phyloP scores from a whole-genome alignment of 2,888 invertebrate species.

The Smittia sp. region DNA sequence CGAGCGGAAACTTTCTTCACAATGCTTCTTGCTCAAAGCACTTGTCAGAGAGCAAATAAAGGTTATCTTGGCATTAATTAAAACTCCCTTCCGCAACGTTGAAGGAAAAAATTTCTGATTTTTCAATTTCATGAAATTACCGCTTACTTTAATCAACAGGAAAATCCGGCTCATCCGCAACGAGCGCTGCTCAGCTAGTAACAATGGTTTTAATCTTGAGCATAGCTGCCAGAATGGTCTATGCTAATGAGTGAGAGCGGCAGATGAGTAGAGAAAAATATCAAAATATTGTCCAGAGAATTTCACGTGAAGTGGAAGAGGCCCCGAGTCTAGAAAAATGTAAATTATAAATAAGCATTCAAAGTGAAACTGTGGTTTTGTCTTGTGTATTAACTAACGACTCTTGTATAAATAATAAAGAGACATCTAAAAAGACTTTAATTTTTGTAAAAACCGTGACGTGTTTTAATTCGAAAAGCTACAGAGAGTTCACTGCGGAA shows the following conservation, averaged over 20 bases:
- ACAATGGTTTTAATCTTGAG: conserved; percentile 13
- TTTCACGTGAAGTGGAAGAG: too few species aligned
- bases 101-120: background rate
- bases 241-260: conserved; percentile 14
- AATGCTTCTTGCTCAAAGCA: too few species aligned
- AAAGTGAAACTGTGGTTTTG: conserved; percentile 40
- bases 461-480: background rate
- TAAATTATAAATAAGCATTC: conserved; percentile 38
- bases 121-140: background rate
- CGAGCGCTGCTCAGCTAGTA: background rate
- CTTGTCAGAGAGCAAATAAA: background rate
- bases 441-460: conserved; percentile 31
- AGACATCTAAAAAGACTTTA: conserved; percentile 33
- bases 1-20: too few species aligned
- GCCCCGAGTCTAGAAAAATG: conserved; percentile 14
- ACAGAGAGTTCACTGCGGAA: background rate
- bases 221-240: conserved; percentile 10
- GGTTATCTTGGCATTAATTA: background rate
- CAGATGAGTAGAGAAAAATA: background rate
- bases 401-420: conserved; percentile 35
- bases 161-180: conserved; percentile 28
- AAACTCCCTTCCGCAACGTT: background rate
- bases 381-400: conserved; percentile 17
- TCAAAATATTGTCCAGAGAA: background rate
- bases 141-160: conserved; percentile 32